Evolutionary conservation across 2,113 vertebrate genomes (phyloP), one percentile per base, ranked within the genome.

Genomic region (Leptocoma aspasia): DNA sequence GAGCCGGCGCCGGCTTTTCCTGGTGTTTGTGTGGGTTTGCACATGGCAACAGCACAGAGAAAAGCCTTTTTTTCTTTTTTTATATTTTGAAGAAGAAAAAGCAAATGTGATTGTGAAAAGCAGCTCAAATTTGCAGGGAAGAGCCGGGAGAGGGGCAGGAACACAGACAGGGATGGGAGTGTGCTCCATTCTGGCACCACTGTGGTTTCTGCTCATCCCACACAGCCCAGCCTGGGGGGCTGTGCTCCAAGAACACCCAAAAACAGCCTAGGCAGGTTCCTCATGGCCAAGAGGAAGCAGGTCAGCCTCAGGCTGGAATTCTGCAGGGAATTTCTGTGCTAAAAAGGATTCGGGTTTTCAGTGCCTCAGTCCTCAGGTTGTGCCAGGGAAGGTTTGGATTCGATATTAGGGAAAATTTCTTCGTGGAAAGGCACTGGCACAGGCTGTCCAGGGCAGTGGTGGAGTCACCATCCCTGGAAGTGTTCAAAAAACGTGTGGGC

Each of bases 1-100:
- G 60, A 90, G 87, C 92, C 66, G 23, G 89, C 85, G 68, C 82
- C 65, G 71, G 72, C 71, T 94, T 86, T 86, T 84, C 94, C 83
- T 84, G 94, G 81, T 94, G 90, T 94, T 97, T 95, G 94, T 95
- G 95, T 95, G 90, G 95, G 95, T 83, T 97, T 93, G 94, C 93
- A 92, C 95, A 96, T 96, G 92, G 93, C 94, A 97, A 94, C 93
- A 7, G 86, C 76, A 75, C 20, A 86, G 56, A 83, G 82, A 94
- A 78, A 89, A 66, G 17, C 11, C 11, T 65, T 42, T 75, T 75
- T 78, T 59, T 20, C 28, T 19, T 15, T 42, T 68, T 37, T 11
- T 30, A 23, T 24, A 7, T 42, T n/a, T 42, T 50, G 50, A 15
- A 82, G 69, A 64, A 83, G 65, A 23, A 82, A 64, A 28, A 92